Evolutionary conservation across 2,797 vertebrate species (phyloP), one percentile per base, ranked within the genome.

Genomic region (Tenualosa thibaudeaui): DNA sequence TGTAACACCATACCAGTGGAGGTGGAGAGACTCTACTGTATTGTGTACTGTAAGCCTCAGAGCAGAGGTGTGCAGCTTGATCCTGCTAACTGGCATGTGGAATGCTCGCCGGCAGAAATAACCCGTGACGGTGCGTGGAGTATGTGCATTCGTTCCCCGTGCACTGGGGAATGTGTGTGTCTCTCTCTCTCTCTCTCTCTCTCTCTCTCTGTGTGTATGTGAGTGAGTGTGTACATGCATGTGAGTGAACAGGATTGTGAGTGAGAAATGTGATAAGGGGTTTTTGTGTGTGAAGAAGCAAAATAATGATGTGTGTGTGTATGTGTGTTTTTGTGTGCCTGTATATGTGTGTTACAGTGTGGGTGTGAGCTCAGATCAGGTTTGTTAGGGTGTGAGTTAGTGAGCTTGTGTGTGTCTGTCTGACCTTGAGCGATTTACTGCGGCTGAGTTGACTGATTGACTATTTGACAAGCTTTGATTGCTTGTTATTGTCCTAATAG

Each of bases 71-170:
- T 78, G 22, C 82, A 37, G 87, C 75, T 86, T 78, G 56, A 82
- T 58, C 60, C 53, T 50, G 81, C 84, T 84, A 84, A 85, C 82
- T 54, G 15, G 81, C 82, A 40, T 65, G 49, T 82, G 58, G 85
- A 90, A 87, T 90, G 82, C 60, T 85, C 53, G n/a, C 56, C 53
- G 62, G 83, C 82, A 75, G 81, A 89, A 89, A 90, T 89, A 90
- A 85, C 88, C 84, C 31, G n/a, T 15, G 50, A 83, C 65, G 82
- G 85, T 37, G 81, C 65, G 68, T 13, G 46, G 26, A 78, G 50
- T 49, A 81, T 75, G 54, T 58, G 56, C 49, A 49, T 82, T n/a
- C 83, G 43, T 26, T 26, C 40, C 24, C 15, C 12, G 22, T 68
- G 54, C 54, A 83, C 53, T 82, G 1, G 71, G 5, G 40, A 19